Evolutionary conservation across 2,888 invertebrate genomes (phyloP), one percentile per base, ranked within the genome.

Genomic region (Cheilosia vulpina): DNA sequence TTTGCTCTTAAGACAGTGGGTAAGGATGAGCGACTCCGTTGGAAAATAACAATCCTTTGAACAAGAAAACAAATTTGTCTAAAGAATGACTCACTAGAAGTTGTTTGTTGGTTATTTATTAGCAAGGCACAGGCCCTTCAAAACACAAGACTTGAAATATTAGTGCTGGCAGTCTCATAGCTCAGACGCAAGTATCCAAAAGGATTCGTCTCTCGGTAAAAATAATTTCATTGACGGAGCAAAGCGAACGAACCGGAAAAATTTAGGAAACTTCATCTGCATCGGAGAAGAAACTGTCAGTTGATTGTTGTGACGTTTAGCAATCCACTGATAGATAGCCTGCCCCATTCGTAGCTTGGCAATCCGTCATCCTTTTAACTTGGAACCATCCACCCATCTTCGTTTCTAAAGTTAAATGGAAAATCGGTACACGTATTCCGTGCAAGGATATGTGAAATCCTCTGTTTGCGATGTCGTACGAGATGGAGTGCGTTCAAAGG

Each of bases 81-180:
- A 5, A 5, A 53, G 21, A 43, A 41, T 50, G 19, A 50, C 38
- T 50, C 17, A 15, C 45, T 38, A 34, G 34, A 78, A 63, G 41
- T 78, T 65, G 50, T 57, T 65, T 62, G 57, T 52, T 58, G 31
- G 55, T 63, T 50, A 71, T 63, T 63, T 78, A 78, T 78, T 78
- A 78, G 63, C 65, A 21, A 9, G 31, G 62, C 43, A 68, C 34
- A 15, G 50, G 38, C 50, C 3, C 58, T 60, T 15, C 9, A 65
- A 24, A 50, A 17, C 15, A 19, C 27, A 17, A 24, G n/a, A 63
- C 55, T 63, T 63, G 45, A 63, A 63, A 55, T 45, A 66, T 57
- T 55, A 55, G 27, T 60, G 6, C 24, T 52, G 13, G 19, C 47
- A 47, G 21, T 3, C 17, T 17, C 17, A 9, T n/a, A 17, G 5